Base-by-base conservation (phyloP, 2,113 vertebrate genomes). In the Indicator maculatus region DNA sequence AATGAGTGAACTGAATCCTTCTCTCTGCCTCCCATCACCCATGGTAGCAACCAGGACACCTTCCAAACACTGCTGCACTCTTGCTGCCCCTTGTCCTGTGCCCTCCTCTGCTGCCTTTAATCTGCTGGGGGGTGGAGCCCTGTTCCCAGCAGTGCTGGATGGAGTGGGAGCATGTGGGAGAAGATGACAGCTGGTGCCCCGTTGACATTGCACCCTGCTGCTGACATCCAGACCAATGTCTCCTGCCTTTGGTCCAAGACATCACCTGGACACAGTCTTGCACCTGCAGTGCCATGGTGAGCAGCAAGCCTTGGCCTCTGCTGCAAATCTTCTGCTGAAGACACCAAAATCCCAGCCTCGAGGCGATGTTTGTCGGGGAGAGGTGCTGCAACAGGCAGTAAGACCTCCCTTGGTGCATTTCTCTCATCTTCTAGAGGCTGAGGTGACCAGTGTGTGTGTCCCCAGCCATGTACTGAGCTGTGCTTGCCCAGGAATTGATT, bases 401-500 rank as follows among this genome's bases (percentile, higher is more conserved):
- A 73, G 90, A 16, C 21, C 26, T 88, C 38, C 9, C 21, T 53
- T 8, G 19, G 27, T 59, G 74, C 44, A 36, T 82, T 83, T 74
- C 2, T 11, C 50, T 45, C 30, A 7, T 47, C 69, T 69, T 88
- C 61, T n/a, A 5, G 33, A 96, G 73, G 91, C 84, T 88, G 53
- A 52, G 3, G 6, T 52, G 80, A 72, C 66, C 86, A 69, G 41
- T 28, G 45, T 60, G 45, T 60, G 30, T 36, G 44, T 53, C 86
- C 69, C 36, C 39, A 95, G 77, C 60, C 41, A 55, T 10, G 56
- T 0, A 0, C 28, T 41, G 66, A 69, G 14, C 71, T 56, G 5
- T 44, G 47, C 86, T 93, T 88, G 59, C 81, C 79, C 86, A 89
- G 90, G 59, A 96, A 91, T 91, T 93, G 95, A 94, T 96, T 95